Evolutionary conservation across 2,888 invertebrate species (phyloP).

Genomic region (Xestia xanthographa): DNA sequence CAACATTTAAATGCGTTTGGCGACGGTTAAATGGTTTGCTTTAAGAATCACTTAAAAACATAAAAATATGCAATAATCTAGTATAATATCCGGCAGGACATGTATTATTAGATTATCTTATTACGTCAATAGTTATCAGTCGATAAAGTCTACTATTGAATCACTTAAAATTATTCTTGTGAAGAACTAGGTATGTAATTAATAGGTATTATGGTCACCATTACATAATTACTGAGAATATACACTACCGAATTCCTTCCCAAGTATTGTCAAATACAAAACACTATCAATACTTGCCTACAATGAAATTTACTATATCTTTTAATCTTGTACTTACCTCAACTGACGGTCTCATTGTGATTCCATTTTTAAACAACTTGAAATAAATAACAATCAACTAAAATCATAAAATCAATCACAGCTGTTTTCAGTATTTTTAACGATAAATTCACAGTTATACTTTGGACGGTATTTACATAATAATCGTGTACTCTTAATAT

Average conservation of each 20-base stretch:
- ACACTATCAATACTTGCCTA: neutral
- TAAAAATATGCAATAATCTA: neutral
- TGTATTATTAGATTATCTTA: neutral
- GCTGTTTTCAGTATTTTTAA: neutral
- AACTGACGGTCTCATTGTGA: conserved; percentile 57
- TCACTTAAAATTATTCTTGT: neutral
- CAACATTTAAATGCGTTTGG: neutral
- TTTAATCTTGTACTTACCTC: conserved; percentile 56
- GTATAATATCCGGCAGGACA: neutral
- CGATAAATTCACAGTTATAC: neutral
- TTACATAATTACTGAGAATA: neutral
- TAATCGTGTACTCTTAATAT: neutral
- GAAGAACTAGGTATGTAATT: neutral
- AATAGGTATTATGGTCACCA: neutral
- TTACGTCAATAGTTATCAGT: neutral
- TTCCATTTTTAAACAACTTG: conserved; percentile 34
- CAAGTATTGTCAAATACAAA: neutral
- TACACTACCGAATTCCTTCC: neutral
- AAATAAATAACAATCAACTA: neutral
- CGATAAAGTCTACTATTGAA: neutral
- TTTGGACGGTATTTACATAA: neutral
- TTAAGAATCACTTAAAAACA: neutral
- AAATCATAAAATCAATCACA: conserved; percentile 1
- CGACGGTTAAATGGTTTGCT: too few relatives aligned
- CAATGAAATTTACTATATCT: neutral